Base-by-base conservation (phyloP, 1,140 invertebrate genomes). In the Carposina sasakii region DNA sequence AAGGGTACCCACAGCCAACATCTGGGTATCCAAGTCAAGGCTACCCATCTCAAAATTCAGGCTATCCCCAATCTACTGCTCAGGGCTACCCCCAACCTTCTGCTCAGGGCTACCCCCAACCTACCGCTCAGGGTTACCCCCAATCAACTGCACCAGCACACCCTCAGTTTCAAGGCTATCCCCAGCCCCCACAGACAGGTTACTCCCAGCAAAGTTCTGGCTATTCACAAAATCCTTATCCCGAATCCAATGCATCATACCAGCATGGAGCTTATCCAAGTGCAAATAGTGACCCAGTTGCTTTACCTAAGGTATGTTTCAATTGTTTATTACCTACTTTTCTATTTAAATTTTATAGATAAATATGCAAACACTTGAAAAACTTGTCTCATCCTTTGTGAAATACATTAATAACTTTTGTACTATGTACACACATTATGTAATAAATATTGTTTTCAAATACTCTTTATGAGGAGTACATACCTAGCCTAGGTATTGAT, bases 201-300 rank as follows among this genome's bases (percentile, higher is more conserved):
- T 55, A 50, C 22, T 48, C 24, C 21, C 24, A 24, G 15, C 21
- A 49, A 24, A 41, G 16, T 24, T 15, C 50, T 15, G 57, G 53
- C 8, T 58, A 78, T 37, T 60, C 73, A 15, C 56, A 70, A 23
- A 33, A n/a, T n/a, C n/a, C 41, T 48, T 54, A 55, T 55, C 40
- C 28, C 8, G n/a, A n/a, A n/a, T n/a, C n/a, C n/a, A n/a, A n/a
- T n/a, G n/a, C n/a, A n/a, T n/a, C n/a, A n/a, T n/a, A n/a, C n/a
- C n/a, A n/a, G n/a, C n/a, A n/a, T n/a, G 43, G 68, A 60, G 52
- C 55, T 3, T 71, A 70, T 52, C 60, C 64, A 37, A 28, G 45
- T 42, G 55, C 28, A 9, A 10, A 31, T 10, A 22, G 20, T 6
- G 13, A 47, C 21, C 43, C 30, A 22, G 23, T 22, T 23, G 44